A percentile compares a stretch with the other conserved stretches of the same genome.
phyloP scores from a whole-genome alignment of 2,888 invertebrate genomes.

The Strigamia maritima region DNA sequence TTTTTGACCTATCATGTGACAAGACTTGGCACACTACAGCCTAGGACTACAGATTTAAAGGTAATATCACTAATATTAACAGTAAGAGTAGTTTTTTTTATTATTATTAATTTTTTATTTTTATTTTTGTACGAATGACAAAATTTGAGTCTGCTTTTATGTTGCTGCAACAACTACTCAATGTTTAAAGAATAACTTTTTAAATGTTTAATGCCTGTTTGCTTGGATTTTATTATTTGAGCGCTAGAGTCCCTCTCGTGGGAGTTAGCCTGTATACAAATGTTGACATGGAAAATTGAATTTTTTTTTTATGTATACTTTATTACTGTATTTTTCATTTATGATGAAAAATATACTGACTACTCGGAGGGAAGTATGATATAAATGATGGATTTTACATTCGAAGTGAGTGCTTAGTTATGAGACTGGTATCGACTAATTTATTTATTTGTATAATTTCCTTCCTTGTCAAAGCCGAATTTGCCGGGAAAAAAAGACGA shows the following conservation, averaged over 20 bases:
- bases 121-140: not conserved
- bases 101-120: too few relatives aligned
- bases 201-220: conserved; percentile 26
- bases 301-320: not conserved
- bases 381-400: not conserved
- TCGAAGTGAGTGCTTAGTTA: not conserved
- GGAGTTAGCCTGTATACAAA: not conserved
- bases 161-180: not conserved
- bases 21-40: not conserved
- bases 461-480: conserved; percentile 13
- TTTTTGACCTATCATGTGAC: not conserved
- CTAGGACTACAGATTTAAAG: too few relatives aligned
- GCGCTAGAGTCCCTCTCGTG: not conserved
- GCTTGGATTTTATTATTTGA: not conserved
- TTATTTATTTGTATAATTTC: conserved; percentile 23
- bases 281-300: not conserved
- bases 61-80: too few relatives aligned
- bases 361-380: not conserved
- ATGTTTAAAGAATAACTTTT: not conserved
- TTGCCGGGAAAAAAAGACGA: not conserved
- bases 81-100: too few relatives aligned
- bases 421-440: conserved; percentile 13
- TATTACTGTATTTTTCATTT: too few relatives aligned
- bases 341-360: not conserved
- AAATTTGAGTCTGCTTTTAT: not conserved